Evolutionary conservation across 1,140 invertebrate species (phyloP).

Genomic region (Solen grandis): DNA sequence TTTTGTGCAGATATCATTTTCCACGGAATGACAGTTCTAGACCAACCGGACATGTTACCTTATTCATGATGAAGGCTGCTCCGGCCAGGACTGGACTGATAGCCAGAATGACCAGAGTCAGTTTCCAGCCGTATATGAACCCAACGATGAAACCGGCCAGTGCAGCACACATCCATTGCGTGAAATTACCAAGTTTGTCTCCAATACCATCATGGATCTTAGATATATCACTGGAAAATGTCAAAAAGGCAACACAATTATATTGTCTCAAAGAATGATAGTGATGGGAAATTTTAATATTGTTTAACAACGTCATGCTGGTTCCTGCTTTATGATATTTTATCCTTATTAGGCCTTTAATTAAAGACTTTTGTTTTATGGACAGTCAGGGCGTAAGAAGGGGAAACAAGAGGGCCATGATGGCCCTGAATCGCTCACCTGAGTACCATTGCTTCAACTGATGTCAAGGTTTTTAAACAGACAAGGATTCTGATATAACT

Average conservation of each 20-base stretch:
- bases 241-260: neutral
- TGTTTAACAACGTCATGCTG: neutral
- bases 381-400: neutral
- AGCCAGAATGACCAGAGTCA: constrained; percentile 78
- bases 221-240: constrained; percentile 88
- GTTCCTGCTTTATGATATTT: neutral
- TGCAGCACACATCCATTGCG: constrained; percentile 80
- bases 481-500: too few relatives aligned
- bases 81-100: constrained; percentile 75
- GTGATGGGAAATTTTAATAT: neutral
- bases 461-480: too few relatives aligned
- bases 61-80: constrained; percentile 70
- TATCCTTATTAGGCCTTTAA: neutral
- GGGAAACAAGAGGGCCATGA: neutral
- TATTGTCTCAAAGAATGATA: neutral
- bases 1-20: too few relatives aligned
- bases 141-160: constrained; percentile 77
- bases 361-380: neutral
- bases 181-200: constrained; percentile 92
- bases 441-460: too few relatives aligned
- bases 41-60: too few relatives aligned
- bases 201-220: constrained; percentile 95
- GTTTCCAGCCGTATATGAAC: constrained; percentile 79
- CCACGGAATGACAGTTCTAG: too few relatives aligned
- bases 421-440: too few relatives aligned